Evolutionary conservation across 2,797 vertebrate genomes (phyloP).

Genomic region (Decapterus maruadsi): DNA sequence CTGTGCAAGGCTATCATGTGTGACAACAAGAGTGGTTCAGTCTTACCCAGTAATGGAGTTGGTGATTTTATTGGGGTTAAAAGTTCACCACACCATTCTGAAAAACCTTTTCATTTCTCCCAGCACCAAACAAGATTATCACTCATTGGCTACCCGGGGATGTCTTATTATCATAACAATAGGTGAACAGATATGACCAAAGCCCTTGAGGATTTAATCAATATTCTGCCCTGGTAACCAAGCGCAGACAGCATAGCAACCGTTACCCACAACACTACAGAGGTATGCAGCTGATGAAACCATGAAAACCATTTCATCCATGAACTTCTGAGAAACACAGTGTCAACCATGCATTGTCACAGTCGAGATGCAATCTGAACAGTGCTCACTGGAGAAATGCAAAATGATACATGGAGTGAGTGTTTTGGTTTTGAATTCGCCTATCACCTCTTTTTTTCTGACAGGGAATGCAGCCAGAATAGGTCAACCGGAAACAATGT

Average conservation of each 20-base stretch:
- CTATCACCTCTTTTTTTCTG: conserved; percentile 24
- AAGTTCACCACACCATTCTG: conserved; percentile 68
- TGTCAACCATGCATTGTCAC: conserved; percentile 40
- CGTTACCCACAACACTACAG: conserved; percentile 46
- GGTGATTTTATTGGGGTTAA: conserved; percentile 70
- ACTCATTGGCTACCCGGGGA: conserved; percentile 66
- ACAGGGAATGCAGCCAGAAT: conserved; percentile 22
- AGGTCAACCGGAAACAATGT: conserved; percentile 37
- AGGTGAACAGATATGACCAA: conserved; percentile 68
- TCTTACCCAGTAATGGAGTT: conserved; percentile 49
- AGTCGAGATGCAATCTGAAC: conserved; percentile 45
- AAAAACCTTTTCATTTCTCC: conserved; percentile 71
- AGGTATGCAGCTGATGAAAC: conserved; percentile 46
- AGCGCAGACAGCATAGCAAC: conserved; percentile 70
- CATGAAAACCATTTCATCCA: conserved; percentile 36
- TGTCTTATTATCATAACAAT: conserved; percentile 81
- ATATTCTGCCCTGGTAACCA: conserved; percentile 74
- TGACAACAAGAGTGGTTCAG: conserved; percentile 36
- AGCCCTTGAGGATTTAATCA: conserved; percentile 75
- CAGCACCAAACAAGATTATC: conserved; percentile 66
- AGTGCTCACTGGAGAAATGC: conserved; percentile 35
- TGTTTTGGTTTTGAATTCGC: conserved; percentile 31
- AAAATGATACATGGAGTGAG: conserved; percentile 40
- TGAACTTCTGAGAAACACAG: conserved; percentile 44
- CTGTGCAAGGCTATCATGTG: conserved; percentile 10